phyloP scores from a whole-genome alignment of 2,888 invertebrate genomes.

The Bhutanitis thaidina region DNA sequence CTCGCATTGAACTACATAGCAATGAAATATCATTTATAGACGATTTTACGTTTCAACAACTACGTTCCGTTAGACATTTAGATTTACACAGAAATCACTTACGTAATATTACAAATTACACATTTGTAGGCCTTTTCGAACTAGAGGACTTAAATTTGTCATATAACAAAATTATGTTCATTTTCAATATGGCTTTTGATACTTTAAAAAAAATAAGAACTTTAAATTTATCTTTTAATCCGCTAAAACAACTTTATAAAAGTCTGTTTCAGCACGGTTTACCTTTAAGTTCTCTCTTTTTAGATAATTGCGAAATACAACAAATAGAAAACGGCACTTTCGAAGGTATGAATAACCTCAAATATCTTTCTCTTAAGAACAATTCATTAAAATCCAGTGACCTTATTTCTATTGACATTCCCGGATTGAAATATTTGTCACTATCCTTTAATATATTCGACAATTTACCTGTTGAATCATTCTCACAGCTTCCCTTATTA shows the following conservation, averaged over 20 bases:
- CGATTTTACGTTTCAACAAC: constrained; percentile 87
- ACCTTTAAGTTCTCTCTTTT: constrained; percentile 85
- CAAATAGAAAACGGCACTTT: constrained; percentile 88
- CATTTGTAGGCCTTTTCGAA: constrained; percentile 87
- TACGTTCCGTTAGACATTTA: constrained; percentile 87
- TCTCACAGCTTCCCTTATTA: constrained; percentile 88
- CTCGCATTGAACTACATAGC: constrained; percentile 87
- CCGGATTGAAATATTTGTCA: constrained; percentile 86
- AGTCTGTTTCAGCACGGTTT: constrained; percentile 88
- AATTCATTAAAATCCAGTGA: constrained; percentile 86
- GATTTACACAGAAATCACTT: constrained; percentile 88
- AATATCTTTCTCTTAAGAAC: constrained; percentile 87
- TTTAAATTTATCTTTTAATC: constrained; percentile 89
- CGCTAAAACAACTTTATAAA: constrained; percentile 84
- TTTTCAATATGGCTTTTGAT: constrained; percentile 87
- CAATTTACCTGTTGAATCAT: constrained; percentile 83
- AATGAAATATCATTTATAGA: constrained; percentile 90
- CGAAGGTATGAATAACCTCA: constrained; percentile 86
- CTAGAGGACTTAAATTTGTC: constrained; percentile 90
- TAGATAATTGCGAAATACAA: constrained; percentile 87
- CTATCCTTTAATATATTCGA: constrained; percentile 90
- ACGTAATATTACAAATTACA: constrained; percentile 83
- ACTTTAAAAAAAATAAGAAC: constrained; percentile 87
- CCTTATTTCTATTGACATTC: constrained; percentile 85
- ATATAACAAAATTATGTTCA: constrained; percentile 83